Conservation (phyloP, 2,797 vertebrate species). For the Heteromormyrus szaboi region DNA sequence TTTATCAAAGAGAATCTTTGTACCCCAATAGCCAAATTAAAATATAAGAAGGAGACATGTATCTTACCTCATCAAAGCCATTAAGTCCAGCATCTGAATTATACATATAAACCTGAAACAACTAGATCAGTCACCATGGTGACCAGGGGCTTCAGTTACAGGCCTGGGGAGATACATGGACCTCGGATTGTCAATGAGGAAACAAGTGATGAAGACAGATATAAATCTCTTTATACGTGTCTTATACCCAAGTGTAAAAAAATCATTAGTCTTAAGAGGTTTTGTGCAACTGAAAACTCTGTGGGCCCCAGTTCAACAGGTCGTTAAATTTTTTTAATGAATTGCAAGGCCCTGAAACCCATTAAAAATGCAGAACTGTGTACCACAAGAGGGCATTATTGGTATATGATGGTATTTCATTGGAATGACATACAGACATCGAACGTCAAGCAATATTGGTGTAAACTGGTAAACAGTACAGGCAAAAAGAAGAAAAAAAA, state of each 20-base stretch:
- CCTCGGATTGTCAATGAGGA: not conserved
- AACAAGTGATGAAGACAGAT: not conserved
- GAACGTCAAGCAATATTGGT: not conserved
- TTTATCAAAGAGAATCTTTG: not conserved
- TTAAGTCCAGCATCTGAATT: conserved; percentile 44
- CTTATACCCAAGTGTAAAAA: not conserved
- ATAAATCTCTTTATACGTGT: not conserved
- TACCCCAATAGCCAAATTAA: not conserved
- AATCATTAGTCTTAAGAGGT: not conserved
- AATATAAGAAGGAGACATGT: conserved; percentile 2
- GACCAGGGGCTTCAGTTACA: conserved; percentile 50
- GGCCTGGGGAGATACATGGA: not conserved
- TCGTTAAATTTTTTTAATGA: not conserved
- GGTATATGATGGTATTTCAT: not conserved
- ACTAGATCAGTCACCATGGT: conserved; percentile 40
- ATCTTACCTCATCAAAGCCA: conserved; percentile 56
- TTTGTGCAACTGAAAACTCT: not conserved
- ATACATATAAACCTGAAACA: conserved; percentile 47
- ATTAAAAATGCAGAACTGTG: not conserved
- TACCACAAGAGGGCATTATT: conserved; percentile 1
- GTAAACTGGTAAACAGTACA: not conserved
- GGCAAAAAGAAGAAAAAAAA: not conserved
- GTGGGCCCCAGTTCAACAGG: not conserved
- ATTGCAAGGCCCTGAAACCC: not conserved
- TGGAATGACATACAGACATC: not conserved